These are phyloP conservation scores for Xestia c-nigrum DNA, from an alignment of 2,888 invertebrate species.

Conservation along the genomic window DNA sequence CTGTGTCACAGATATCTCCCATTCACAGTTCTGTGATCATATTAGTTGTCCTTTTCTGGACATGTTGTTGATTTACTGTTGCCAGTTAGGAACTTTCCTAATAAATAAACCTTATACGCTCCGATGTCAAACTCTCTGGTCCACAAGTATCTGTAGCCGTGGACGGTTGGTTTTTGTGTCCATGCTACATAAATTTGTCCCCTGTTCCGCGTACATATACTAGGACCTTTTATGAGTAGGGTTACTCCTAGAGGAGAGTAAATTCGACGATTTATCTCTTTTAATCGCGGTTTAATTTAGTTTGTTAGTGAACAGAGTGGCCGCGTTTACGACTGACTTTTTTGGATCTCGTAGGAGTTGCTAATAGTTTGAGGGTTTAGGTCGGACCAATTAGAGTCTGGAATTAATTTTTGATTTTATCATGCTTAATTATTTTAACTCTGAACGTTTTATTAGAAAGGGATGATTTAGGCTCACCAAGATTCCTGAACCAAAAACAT, in stretches of 20 bases:
- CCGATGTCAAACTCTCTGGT: constrained; percentile 86
- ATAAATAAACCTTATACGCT: constrained; percentile 89
- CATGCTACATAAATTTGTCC: constrained; percentile 85
- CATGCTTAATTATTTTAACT: not conserved
- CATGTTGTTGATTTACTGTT: constrained; percentile 87
- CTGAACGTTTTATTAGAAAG: not conserved
- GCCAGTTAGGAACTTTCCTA: constrained; percentile 86
- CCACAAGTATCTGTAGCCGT: constrained; percentile 83
- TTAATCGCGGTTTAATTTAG: constrained; percentile 85
- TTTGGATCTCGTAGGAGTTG: constrained; percentile 27
- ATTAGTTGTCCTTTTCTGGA: constrained; percentile 72
- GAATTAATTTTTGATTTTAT: not conserved
- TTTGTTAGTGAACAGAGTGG: constrained; percentile 70
- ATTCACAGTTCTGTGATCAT: constrained; percentile 68
- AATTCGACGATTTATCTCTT: constrained; percentile 85
- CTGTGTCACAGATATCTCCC: constrained; percentile 68
- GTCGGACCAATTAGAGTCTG: not conserved
- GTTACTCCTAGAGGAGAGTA: constrained; percentile 79
- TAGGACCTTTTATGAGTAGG: constrained; percentile 86
- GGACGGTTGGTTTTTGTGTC: constrained; percentile 84
- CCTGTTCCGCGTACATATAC: constrained; percentile 82
- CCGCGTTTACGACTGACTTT: constrained; percentile 50
- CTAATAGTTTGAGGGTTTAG: constrained; percentile 2
- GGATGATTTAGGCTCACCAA: too few relatives aligned
- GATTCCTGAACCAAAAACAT: not conserved